Evolutionary conservation across 2,888 invertebrate genomes (phyloP).

Genomic region (Willowsia nigromaculata): DNA sequence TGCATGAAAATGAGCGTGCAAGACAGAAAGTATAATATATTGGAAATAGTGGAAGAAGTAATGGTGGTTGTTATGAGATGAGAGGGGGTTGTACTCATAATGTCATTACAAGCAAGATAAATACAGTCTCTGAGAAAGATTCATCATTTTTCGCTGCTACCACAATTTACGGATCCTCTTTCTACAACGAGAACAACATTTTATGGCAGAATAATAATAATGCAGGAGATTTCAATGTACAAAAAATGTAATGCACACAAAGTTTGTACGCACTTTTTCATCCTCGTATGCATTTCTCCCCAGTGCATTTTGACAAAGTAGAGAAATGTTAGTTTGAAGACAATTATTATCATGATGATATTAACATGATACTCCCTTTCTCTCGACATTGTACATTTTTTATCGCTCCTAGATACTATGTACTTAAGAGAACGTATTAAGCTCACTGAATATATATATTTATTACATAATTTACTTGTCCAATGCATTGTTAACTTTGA

Average conservation of each 20-base stretch:
- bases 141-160: slow-evolving; percentile 55
- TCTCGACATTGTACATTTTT: neutral
- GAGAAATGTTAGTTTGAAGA: neutral
- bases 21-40: neutral
- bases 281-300: neutral
- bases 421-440: too few relatives aligned
- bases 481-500: too few relatives aligned
- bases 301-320: neutral
- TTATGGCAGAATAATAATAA: slow-evolving; percentile 21
- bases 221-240: neutral
- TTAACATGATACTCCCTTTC: neutral
- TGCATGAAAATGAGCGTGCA: neutral
- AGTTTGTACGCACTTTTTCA: neutral
- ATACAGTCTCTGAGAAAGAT: slow-evolving; percentile 49
- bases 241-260: neutral
- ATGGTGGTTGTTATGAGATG: neutral
- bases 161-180: neutral
- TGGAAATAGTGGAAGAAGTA: neutral
- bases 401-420: neutral
- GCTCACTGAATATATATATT: neutral
- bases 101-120: slow-evolving; percentile 63
- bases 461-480: neutral
- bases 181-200: neutral
- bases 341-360: neutral
- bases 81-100: slow-evolving; percentile 51